Evolutionary conservation across 2,888 invertebrate genomes (phyloP).

Genomic region (Lithophane leautieri): DNA sequence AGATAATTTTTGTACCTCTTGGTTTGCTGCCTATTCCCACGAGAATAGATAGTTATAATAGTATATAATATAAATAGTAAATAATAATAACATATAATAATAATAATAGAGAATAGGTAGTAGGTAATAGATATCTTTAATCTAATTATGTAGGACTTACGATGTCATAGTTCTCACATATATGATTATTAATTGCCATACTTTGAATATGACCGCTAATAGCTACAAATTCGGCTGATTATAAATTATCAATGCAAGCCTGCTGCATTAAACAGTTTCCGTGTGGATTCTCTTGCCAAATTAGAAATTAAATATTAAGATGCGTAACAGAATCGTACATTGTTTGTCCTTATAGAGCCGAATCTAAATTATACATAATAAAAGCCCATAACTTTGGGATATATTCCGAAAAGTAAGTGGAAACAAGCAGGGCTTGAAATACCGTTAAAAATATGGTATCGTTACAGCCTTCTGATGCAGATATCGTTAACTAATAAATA

Average conservation of each 20-base stretch:
- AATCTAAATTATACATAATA: constrained; percentile 22
- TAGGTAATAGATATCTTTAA: not conserved
- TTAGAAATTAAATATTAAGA: constrained; percentile 56
- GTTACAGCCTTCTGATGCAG: no score
- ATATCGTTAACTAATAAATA: no score
- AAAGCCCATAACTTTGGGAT: no score
- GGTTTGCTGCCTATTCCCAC: not conserved
- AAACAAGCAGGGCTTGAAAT: no score
- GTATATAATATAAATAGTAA: no score
- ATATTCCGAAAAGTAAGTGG: not conserved
- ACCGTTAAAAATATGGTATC: no score
- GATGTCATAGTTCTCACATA: not conserved
- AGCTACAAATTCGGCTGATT: constrained; percentile 17
- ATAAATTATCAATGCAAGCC: constrained; percentile 11
- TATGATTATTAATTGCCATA: not conserved
- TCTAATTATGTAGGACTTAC: not conserved
- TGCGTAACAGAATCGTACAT: constrained; percentile 17
- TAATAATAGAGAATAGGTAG: no score
- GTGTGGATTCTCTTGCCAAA: constrained; percentile 29
- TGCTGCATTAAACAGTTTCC: constrained; percentile 29
- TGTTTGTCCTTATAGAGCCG: constrained; percentile 15
- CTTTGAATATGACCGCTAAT: not conserved
- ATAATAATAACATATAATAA: no score
- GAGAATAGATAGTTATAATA: not conserved
- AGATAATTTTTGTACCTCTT: not conserved